Conservation (phyloP, 2,888 invertebrate genomes). For the Coelopa pilipes region DNA sequence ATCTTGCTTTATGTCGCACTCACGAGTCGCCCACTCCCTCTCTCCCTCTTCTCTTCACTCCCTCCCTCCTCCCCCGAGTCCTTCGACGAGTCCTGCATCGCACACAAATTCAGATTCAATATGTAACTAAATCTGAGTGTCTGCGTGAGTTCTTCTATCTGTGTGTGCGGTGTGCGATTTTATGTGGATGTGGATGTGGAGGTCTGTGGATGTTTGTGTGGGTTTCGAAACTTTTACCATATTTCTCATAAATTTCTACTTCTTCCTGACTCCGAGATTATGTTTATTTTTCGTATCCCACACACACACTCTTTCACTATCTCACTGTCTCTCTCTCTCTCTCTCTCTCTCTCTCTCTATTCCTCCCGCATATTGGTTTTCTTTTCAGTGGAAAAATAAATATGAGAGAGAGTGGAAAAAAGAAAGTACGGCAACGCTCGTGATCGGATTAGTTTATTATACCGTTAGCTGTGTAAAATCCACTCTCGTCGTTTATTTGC, state of each 20-base stretch:
- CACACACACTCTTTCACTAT: background rate
- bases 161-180: background rate
- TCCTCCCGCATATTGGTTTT: background rate
- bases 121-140: background rate
- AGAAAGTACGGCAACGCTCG: slow-evolving; percentile 38
- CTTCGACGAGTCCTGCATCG: background rate
- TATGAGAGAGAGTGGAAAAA: slow-evolving; percentile 13
- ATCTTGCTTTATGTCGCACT: slow-evolving; percentile 22
- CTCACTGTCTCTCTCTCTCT: background rate
- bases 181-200: background rate
- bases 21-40: background rate
- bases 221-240: background rate
- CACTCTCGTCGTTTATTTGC: slow-evolving; percentile 33
- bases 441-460: slow-evolving; percentile 45
- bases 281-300: background rate
- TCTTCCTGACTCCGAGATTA: background rate
- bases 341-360: background rate
- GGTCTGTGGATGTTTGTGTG: background rate
- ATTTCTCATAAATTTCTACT: background rate
- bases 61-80: too few species aligned
- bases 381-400: too few species aligned
- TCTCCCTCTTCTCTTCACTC: too few species aligned
- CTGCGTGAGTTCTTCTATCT: background rate
- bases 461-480: slow-evolving; percentile 14
- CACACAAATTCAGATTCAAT: background rate